These are phyloP conservation scores for Catostomus latipinnis DNA, from an alignment of 2,797 vertebrate genomes.

Conservation along the genomic window DNA sequence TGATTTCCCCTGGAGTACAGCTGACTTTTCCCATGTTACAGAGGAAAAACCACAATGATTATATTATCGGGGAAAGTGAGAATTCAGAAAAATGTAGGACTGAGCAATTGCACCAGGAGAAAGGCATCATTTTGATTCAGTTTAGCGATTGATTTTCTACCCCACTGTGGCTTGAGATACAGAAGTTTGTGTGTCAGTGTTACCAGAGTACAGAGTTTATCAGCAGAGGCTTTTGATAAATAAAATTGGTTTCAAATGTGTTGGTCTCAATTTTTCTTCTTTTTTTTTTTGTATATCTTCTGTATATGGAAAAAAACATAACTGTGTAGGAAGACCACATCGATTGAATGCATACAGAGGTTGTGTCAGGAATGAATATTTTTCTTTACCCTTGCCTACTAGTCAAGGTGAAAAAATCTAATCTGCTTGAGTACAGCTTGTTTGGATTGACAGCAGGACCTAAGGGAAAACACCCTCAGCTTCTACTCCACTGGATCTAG, in stretches of 20 bases:
- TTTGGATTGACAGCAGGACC: constrained; percentile 57
- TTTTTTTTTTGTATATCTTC: too few relatives aligned
- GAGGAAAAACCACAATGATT: constrained; percentile 62
- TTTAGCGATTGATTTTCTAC: not conserved
- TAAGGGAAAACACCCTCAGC: constrained; percentile 73
- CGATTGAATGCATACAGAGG: not conserved
- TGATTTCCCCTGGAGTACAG: constrained; percentile 70
- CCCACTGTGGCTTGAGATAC: not conserved
- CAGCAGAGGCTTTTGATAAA: not conserved
- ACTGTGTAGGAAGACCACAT: not conserved
- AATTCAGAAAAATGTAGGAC: not conserved
- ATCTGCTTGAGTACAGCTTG: constrained; percentile 23
- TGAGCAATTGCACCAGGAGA: not conserved
- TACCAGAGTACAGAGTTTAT: not conserved
- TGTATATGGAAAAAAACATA: too few relatives aligned
- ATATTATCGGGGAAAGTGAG: constrained; percentile 59
- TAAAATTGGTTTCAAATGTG: not conserved
- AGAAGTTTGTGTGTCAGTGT: not conserved
- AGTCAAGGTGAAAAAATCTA: constrained; percentile 67
- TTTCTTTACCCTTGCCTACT: constrained; percentile 54
- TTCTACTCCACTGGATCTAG: constrained; percentile 76
- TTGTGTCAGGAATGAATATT: constrained; percentile 4
- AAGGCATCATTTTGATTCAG: not conserved
- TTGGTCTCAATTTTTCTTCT: not conserved
- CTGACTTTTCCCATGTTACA: constrained; percentile 70